Conservation (phyloP, 1,140 invertebrate genomes). For the Anthonomus grandis region DNA sequence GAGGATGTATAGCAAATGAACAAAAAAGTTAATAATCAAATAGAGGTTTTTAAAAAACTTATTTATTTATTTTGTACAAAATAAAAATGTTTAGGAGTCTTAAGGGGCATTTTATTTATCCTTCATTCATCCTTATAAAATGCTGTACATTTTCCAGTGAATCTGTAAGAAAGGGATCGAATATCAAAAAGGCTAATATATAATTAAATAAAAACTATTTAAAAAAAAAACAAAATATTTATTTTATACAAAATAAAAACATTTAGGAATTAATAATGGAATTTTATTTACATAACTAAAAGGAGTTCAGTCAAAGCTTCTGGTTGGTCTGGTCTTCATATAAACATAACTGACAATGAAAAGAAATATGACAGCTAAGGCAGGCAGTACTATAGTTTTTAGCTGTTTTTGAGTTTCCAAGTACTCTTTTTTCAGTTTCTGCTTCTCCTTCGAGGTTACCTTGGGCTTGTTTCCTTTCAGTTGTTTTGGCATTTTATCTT, state of each 20-base stretch:
- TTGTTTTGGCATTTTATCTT: constrained; percentile 48
- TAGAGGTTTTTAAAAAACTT: constrained; percentile 25
- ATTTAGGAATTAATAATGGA: constrained; percentile 12
- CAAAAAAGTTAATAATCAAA: constrained; percentile 19
- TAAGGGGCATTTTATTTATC: constrained; percentile 1
- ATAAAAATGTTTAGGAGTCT: constrained; percentile 23
- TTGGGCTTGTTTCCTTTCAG: constrained; percentile 75
- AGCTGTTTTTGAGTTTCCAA: constrained; percentile 71
- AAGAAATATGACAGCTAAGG: constrained; percentile 62
- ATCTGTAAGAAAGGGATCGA: too few species aligned
- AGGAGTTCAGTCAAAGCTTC: constrained; percentile 23
- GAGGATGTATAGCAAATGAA: too few species aligned
- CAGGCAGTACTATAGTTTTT: constrained; percentile 72
- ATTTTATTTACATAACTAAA: constrained; percentile 5
- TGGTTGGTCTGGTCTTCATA: constrained; percentile 65
- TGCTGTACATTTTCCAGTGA: too few species aligned
- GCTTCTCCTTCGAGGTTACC: constrained; percentile 79
- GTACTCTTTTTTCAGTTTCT: constrained; percentile 78
- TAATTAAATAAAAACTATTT: constrained; percentile 16
- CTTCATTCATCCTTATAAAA: too few species aligned
- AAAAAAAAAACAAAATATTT: constrained; percentile 28
- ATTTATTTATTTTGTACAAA: constrained; percentile 32
- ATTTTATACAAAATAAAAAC: constrained; percentile 30
- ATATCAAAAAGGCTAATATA: too few species aligned
- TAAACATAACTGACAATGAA: constrained; percentile 76